These are phyloP conservation scores for Cistogaster globosa DNA, from an alignment of 2,888 invertebrate genomes.

Conservation along the genomic window DNA sequence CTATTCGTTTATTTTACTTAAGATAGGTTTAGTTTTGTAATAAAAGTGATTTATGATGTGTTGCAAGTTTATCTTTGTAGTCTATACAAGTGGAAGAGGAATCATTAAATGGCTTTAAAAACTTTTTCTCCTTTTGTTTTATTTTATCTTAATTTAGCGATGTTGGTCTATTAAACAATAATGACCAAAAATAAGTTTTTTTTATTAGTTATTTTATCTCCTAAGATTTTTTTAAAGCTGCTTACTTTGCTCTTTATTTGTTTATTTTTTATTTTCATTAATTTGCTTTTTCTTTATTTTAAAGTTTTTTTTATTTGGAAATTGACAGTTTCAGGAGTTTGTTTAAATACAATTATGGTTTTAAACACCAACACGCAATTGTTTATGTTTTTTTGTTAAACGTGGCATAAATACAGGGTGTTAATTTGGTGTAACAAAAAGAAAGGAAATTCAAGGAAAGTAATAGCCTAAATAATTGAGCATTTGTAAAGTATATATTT, in stretches of 20 bases:
- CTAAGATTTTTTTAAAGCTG: constrained; percentile 36
- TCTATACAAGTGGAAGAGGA: constrained; percentile 33
- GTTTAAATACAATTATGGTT: constrained; percentile 8
- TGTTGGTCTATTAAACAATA: constrained; percentile 40
- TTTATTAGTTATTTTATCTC: constrained; percentile 50
- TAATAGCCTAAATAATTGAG: too few relatives aligned
- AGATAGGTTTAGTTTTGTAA: constrained; percentile 67
- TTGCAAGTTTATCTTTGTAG: constrained; percentile 60
- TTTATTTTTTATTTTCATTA: background rate
- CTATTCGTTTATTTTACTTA: constrained; percentile 49
- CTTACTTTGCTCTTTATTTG: constrained; percentile 42
- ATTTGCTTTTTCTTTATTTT: constrained; percentile 17
- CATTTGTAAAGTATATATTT: background rate
- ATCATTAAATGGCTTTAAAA: constrained; percentile 69
- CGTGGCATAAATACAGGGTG: constrained; percentile 43
- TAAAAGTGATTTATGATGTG: constrained; percentile 71
- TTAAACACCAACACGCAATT: background rate
- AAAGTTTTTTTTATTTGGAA: constrained; percentile 59
- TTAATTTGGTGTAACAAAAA: background rate
- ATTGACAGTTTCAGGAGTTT: constrained; percentile 59
- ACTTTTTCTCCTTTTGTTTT: constrained; percentile 22
- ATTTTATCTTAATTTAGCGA: constrained; percentile 27
- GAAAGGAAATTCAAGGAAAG: too few relatives aligned
- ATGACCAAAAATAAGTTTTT: constrained; percentile 35
- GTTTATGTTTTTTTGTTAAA: constrained; percentile 6